phyloP scores from a whole-genome alignment of 2,797 vertebrate species.

The Urophycis tenuis region DNA sequence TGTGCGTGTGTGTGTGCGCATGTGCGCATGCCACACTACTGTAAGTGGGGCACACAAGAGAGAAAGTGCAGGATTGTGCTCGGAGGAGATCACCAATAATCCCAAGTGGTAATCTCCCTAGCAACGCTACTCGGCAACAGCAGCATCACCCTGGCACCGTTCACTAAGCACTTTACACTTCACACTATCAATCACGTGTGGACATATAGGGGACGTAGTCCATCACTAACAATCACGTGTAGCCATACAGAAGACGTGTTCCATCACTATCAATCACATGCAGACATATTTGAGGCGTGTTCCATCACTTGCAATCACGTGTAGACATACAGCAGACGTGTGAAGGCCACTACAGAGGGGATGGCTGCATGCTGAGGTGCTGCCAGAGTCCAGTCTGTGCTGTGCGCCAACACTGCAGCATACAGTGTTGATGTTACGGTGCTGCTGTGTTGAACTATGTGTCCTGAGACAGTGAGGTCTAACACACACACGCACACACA shows the following conservation, averaged over 20 bases:
- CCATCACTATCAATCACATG: too few species aligned
- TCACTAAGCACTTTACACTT: not conserved
- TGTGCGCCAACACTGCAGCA: not conserved
- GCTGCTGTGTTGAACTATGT: not conserved
- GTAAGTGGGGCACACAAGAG: not conserved
- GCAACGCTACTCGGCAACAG: conserved; percentile 29
- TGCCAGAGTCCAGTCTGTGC: not conserved
- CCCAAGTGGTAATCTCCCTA: conserved; percentile 51
- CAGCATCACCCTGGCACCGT: conserved; percentile 4
- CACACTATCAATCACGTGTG: too few species aligned
- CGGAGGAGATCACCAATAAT: conserved; percentile 35
- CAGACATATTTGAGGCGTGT: too few species aligned
- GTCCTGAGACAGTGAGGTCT: not conserved
- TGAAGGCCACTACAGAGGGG: not conserved
- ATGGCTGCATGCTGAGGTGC: not conserved
- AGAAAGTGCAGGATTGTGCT: conserved; percentile 5
- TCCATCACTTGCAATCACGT: too few species aligned
- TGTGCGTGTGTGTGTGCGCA: not conserved
- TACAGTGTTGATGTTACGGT: not conserved
- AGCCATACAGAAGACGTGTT: too few species aligned
- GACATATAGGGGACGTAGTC: too few species aligned
- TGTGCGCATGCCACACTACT: not conserved
- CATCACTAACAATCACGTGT: too few species aligned
- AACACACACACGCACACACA: not conserved
- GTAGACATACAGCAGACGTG: too few species aligned